Percentiles rank a stretch among this genome's conserved stretches.
phyloP scores from a whole-genome alignment of 2,888 invertebrate species.

The Campopleginae sp. region DNA sequence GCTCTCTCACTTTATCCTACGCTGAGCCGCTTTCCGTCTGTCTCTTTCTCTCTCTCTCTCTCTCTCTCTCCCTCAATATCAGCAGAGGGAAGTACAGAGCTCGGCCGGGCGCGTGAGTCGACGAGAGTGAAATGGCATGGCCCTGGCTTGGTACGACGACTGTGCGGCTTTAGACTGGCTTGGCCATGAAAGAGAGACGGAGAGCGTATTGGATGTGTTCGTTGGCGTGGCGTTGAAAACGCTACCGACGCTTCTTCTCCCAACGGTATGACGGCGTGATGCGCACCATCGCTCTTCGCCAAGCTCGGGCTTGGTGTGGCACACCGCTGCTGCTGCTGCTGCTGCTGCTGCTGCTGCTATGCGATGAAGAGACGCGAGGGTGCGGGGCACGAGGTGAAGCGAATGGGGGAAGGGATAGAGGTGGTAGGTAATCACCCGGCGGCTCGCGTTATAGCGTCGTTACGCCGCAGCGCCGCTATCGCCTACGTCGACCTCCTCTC shows the following conservation, averaged over 20 bases:
- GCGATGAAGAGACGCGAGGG: conserved; percentile 63
- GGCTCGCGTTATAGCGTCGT: conserved; percentile 84
- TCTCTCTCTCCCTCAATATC: conserved; percentile 35
- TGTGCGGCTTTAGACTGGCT: conserved; percentile 19
- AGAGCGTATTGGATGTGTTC: conserved; percentile 46
- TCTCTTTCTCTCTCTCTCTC: conserved; percentile 23
- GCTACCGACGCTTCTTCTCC: conserved; percentile 44
- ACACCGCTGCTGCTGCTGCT: conserved; percentile 44
- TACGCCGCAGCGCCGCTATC: conserved; percentile 83
- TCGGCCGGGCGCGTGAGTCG: conserved; percentile 39
- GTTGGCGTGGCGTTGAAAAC: conserved; percentile 64
- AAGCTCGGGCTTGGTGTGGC: conserved; percentile 48
- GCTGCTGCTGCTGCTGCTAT: conserved; percentile 37
- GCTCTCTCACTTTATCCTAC: conserved; percentile 28
- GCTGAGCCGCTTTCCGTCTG: conserved; percentile 6
- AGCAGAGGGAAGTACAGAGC: conserved; percentile 21
- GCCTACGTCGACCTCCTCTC: conserved; percentile 70
- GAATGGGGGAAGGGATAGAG: conserved; percentile 68
- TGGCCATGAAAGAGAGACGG: conserved; percentile 38
- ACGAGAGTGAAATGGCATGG: conserved; percentile 63
- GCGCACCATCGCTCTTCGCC: conserved; percentile 52
- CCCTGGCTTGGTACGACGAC: conserved; percentile 44
- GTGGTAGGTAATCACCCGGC: conserved; percentile 84
- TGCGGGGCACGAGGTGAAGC: conserved; percentile 64
- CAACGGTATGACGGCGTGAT: conserved; percentile 57